A percentile compares a stretch with the other conserved stretches of the same genome.
These are phyloP conservation scores for Mungos mungo DNA, from an alignment of 2,113 vertebrate species.

Conservation along the genomic window DNA sequence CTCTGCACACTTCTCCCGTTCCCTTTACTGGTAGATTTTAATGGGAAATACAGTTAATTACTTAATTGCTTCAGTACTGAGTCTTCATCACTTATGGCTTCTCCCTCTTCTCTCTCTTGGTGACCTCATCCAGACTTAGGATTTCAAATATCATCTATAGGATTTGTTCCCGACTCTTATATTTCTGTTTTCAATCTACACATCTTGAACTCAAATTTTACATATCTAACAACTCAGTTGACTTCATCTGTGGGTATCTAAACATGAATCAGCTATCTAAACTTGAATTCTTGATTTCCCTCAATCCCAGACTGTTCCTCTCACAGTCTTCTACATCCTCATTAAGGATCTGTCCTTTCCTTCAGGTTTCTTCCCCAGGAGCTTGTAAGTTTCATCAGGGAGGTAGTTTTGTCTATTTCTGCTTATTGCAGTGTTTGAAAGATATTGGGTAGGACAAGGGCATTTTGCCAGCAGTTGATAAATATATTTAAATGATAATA, in stretches of 20 bases:
- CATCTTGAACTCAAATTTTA: background rate
- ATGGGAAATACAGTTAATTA: background rate
- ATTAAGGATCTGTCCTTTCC: background rate
- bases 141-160: background rate
- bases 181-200: background rate
- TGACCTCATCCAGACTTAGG: background rate
- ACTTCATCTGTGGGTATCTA: background rate
- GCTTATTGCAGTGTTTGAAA: background rate
- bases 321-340: background rate
- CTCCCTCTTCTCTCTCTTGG: background rate
- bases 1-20: background rate
- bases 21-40: background rate
- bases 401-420: background rate
- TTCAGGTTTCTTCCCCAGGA: background rate
- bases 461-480: background rate
- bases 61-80: background rate
- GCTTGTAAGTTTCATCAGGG: background rate
- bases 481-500: background rate
- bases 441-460: background rate
- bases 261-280: background rate
- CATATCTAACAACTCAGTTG: background rate
- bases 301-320: background rate
- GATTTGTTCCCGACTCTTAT: background rate
- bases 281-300: background rate
- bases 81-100: accelerated